These are phyloP conservation scores for Halocynthia roretzi DNA, from an alignment of 23 tunicate species.

Conservation along the genomic window DNA sequence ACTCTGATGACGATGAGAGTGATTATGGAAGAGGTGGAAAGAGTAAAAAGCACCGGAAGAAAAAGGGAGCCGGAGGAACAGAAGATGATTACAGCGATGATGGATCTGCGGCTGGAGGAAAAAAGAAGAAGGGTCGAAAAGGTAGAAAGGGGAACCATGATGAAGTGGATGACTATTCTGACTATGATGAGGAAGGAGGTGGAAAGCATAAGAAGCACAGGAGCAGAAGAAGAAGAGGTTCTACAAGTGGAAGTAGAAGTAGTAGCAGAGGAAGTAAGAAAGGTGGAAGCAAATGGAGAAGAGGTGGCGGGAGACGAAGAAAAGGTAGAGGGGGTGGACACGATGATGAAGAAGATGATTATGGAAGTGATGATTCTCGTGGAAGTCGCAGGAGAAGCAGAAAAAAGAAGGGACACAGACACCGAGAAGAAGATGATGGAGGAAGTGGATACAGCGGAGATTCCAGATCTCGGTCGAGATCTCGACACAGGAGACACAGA, in stretches of 20 bases:
- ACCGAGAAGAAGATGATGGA: constrained; percentile 15
- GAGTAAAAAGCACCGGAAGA: constrained; percentile 28
- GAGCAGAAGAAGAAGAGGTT: constrained; percentile 19
- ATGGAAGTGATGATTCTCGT: constrained; percentile 24
- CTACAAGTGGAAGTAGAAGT: constrained; percentile 17
- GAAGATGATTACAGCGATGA: constrained; percentile 32
- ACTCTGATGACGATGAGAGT: constrained; percentile 28
- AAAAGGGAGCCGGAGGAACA: constrained; percentile 29
- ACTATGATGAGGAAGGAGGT: constrained; percentile 4
- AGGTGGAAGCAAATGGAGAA: constrained; percentile 27
- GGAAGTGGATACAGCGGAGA: constrained; percentile 10
- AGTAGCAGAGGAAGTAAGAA: constrained; percentile 33
- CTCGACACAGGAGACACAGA: constrained; percentile 2
- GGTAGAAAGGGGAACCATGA: constrained; percentile 25
- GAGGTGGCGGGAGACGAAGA: constrained; percentile 26
- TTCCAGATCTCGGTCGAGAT: constrained; percentile 12
- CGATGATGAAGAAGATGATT: constrained; percentile 25
- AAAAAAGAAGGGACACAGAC: constrained; percentile 18
- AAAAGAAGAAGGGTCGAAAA: constrained; percentile 28
- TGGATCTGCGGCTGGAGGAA: constrained; percentile 39
- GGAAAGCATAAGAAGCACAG: constrained; percentile 34
- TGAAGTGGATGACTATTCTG: constrained; percentile 26
- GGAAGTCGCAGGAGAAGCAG: constrained; percentile 34
- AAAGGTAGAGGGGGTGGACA: constrained; percentile 17
- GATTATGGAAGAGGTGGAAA: constrained; percentile 20